phyloP scores from a whole-genome alignment of 53 echinoderm and acorn worm species.

The Mesocentrotus franciscanus region DNA sequence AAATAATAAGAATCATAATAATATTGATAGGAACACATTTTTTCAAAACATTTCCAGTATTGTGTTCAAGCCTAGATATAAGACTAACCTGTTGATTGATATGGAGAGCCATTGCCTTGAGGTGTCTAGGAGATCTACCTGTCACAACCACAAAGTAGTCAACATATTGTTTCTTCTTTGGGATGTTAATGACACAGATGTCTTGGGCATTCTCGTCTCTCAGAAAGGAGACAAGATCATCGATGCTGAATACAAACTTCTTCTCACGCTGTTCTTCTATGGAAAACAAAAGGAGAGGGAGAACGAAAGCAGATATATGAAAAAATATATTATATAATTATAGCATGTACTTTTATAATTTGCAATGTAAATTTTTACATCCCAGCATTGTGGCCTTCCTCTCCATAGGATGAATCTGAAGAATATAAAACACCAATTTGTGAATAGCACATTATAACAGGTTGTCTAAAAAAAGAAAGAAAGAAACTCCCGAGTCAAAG shows the following conservation, averaged over 20 bases:
- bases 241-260: conserved; percentile 77
- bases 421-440: neutral
- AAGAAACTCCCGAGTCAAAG: too few relatives aligned
- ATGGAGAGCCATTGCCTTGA: conserved; percentile 86
- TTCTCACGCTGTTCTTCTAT: neutral
- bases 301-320: neutral
- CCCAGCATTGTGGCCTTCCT: too few relatives aligned
- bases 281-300: too few relatives aligned
- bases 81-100: conserved; percentile 80
- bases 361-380: too few relatives aligned
- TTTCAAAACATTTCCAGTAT: too few relatives aligned
- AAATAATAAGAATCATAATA: too few relatives aligned
- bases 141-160: conserved; percentile 93
- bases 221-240: conserved; percentile 82
- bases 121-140: conserved; percentile 86
- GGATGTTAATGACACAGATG: conserved; percentile 91
- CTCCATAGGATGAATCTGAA: neutral
- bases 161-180: conserved; percentile 85
- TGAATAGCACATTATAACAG: neutral
- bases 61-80: neutral
- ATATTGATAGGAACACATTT: too few relatives aligned
- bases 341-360: too few relatives aligned
- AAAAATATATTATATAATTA: too few relatives aligned
- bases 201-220: conserved; percentile 89
- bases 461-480: too few relatives aligned